Base-by-base conservation (phyloP, 2,113 vertebrate species). In the Gadus macrocephalus region DNA sequence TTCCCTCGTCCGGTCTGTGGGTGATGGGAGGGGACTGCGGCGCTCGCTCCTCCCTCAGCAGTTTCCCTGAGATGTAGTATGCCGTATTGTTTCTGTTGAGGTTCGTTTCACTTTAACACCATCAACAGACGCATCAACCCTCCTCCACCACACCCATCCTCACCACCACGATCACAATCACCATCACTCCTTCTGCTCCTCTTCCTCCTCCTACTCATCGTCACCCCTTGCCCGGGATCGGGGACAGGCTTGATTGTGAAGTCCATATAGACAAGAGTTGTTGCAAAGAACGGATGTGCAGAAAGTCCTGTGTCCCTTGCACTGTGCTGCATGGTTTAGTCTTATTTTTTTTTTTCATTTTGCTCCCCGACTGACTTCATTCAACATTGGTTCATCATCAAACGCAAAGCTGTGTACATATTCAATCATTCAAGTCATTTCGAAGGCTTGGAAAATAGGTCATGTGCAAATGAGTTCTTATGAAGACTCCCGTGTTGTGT, bases 41-140 rank as follows among this genome's bases (percentile, higher is more conserved):
- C 88, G 84, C 86, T 86, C 87, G 83, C 79, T 88, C 84, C 83
- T 85, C 90, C 89, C 86, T 92, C 84, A 83, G 79, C 91, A 83
- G 85, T 86, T 92, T 93, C 91, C 92, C 92, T 93, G 92, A 93
- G 92, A 92, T 91, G 86, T 89, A 88, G 84, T 92, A 88, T 77
- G 80, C 86, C 75, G 76, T 89, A 83, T 82, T 78, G 22, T 73
- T 85, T 81, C 75, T 49, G 42, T 49, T 49, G 42, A 49, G 42
- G 42, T 14, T 49, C 8, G 8, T 49, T 9, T 49, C 42, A 14
- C 42, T 49, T 49, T 49, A 49, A 49, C 11, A 49, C 42, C 42
- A 49, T 49, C 42, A 49, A 49, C 42, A 49, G 42, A 86, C 78
- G 82, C 83, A 70, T 78, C 74, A 68, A 71, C 49, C 27, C 66